phyloP scores from a whole-genome alignment of 2,888 invertebrate genomes.

The Tuberolachnus salignus region DNA sequence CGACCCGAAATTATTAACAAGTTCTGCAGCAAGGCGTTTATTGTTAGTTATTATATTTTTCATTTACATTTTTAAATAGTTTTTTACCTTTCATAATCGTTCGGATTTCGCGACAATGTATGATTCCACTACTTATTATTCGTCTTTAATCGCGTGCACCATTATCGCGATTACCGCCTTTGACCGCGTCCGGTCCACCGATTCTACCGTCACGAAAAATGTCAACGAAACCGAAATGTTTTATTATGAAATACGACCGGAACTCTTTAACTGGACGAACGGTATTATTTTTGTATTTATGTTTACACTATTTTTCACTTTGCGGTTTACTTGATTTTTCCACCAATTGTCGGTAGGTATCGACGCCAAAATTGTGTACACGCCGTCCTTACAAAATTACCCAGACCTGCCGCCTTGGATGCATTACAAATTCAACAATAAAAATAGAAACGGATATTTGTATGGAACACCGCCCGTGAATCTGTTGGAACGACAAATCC shows the following conservation, averaged over 20 bases:
- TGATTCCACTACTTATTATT: neutral
- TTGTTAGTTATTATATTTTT: neutral
- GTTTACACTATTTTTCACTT: neutral
- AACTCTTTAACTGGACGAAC: constrained; percentile 50
- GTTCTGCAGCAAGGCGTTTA: neutral
- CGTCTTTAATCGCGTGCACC: neutral
- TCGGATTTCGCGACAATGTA: neutral
- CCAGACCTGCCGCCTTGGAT: constrained; percentile 89
- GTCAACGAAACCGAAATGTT: constrained; percentile 44
- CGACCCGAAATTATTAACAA: neutral
- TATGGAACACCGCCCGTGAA: constrained; percentile 81
- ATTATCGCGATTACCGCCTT: neutral
- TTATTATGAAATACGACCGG: constrained; percentile 45
- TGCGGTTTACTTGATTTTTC: neutral
- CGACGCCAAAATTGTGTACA: constrained; percentile 72
- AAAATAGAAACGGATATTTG: constrained; percentile 78
- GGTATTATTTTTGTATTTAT: constrained; percentile 25
- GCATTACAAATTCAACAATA: constrained; percentile 80
- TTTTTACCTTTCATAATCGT: neutral
- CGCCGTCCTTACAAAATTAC: constrained; percentile 75
- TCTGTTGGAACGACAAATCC: constrained; percentile 5
- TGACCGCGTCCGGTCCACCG: neutral
- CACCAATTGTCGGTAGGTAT: constrained; percentile 63
- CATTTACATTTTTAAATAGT: neutral
- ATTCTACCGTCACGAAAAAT: neutral